Base-by-base conservation (phyloP, 2,113 vertebrate genomes). In the Ceratotherium simum region DNA sequence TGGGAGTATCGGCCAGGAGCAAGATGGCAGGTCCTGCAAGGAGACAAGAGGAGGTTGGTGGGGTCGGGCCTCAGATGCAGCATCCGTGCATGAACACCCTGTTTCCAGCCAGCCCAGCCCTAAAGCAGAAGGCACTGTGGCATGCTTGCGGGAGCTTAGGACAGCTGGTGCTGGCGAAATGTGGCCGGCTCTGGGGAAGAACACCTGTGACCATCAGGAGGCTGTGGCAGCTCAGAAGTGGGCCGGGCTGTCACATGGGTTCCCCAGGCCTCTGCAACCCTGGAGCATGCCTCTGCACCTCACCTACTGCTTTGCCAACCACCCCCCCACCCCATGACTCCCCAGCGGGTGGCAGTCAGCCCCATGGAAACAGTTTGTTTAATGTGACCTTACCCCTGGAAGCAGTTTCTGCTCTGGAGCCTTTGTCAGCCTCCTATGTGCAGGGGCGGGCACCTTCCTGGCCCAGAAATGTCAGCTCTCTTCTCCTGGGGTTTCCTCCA, bases 401-500 rank as follows among this genome's bases (percentile, higher is more conserved):
- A 65, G 54, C 79, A 36, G 16, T 27, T 36, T 81, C 27, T 48
- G 36, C 51, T 65, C 4, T 1, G 0, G 46, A 60, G 69, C 10
- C 29, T 91, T 56, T 42, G 11, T 46, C 78, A 70, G 39, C 27
- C 46, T 91, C 76, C 58, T 29, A n/a, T 39, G 46, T 42, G n/a
- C 72, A 69, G 93, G 75, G 62, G 73, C 0, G 0, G 72, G 82
- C 54, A 31, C 56, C 67, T 86, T 62, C 48, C 21, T 5, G 46
- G 76, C 73, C 64, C 72, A 94, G 92, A 97, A 96, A 94, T 64
- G 42, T 92, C 75, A 81, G 16, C 62, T 93, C 70, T 97, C 21
- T 58, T 42, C 91, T 70, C 3, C 48, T 3, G 23, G 79, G 78
- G 36, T 67, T 90, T 78, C 89, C 89, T 95, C n/a, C 3, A 9